These are phyloP conservation scores for Tenebrosternarchus preto DNA, from an alignment of 2,113 vertebrate species.

Conservation along the genomic window DNA sequence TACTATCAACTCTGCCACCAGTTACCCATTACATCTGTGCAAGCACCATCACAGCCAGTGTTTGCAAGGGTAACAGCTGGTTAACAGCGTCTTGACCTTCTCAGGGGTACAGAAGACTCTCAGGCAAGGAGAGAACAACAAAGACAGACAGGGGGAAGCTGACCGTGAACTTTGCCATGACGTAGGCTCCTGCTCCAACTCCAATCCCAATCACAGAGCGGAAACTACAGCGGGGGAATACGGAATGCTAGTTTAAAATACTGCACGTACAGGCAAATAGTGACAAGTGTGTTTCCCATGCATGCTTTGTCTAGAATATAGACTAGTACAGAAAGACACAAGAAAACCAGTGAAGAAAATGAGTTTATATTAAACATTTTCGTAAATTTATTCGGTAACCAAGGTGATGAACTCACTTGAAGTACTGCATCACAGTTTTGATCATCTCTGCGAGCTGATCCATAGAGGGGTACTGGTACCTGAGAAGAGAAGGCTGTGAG, in stretches of 20 bases:
- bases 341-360: too few species aligned
- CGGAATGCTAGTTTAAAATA: background rate
- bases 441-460: constrained; percentile 89
- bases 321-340: too few species aligned
- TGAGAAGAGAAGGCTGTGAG: constrained; percentile 48
- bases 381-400: background rate
- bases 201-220: constrained; percentile 86
- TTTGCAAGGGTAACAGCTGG: too few species aligned
- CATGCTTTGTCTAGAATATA: too few species aligned
- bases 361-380: background rate
- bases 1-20: too few species aligned
- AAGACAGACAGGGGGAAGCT: constrained; percentile 53
- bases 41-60: background rate
- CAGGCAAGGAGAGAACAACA: background rate
- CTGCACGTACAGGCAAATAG: too few species aligned
- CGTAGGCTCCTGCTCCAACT: constrained; percentile 86
- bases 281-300: too few species aligned
- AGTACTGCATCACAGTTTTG: constrained; percentile 83
- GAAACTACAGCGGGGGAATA: constrained; percentile 72
- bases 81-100: background rate
- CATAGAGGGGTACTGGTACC: constrained; percentile 87
- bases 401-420: constrained; percentile 79
- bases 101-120: background rate
- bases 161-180: constrained; percentile 85
- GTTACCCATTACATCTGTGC: background rate